Base-by-base conservation (phyloP, 2,113 vertebrate genomes). In the Leptodactylus fuscus region DNA sequence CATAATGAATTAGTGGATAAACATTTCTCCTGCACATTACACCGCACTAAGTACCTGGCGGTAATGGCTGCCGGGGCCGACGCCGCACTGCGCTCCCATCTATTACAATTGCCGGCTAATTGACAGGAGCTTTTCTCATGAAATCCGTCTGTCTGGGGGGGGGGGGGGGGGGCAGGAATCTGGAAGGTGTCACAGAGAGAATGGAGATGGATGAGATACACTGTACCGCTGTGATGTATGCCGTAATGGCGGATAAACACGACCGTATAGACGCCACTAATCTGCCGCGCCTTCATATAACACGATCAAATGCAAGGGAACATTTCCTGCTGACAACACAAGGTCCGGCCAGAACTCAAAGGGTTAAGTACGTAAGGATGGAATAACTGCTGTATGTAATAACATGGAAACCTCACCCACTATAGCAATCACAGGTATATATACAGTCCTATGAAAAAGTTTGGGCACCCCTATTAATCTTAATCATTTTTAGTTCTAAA, bases 41-140 rank as follows among this genome's bases (percentile, higher is more conserved):
- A 15, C 13, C 1, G 38, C 38, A 73, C 20, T 73, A 41, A 71
- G 67, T 18, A 36, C 18, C 9, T 2, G 8, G 34, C 20, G 36
- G 36, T 38, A 71, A 71, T 71, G 69, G 69, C 32, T 1, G 69
- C 38, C 11, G 34, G 34, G 29, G 51, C n/a, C 49, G 24, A 29
- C 1, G 58, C 24, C 9, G 6, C 69, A 12, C 36, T 3, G 9
- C 4, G 38, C 70, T 46, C 22, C 38, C 70, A 73, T 73, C 41
- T 27, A 73, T 73, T 46, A 73, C 41, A 41, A 46, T 73, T 15
- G 5, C 8, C 4, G 0, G 22, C 9, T 73, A 73, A 73, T 46
- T 73, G 70, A 73, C 70, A 73, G 38, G 38, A 73, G n/a, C 70
- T 38, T 22, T 44, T 44, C 22, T 73, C 38, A 44, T 24, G 22